Conservation (phyloP, 1,140 invertebrate species). For the Lethocerus indicus region DNA sequence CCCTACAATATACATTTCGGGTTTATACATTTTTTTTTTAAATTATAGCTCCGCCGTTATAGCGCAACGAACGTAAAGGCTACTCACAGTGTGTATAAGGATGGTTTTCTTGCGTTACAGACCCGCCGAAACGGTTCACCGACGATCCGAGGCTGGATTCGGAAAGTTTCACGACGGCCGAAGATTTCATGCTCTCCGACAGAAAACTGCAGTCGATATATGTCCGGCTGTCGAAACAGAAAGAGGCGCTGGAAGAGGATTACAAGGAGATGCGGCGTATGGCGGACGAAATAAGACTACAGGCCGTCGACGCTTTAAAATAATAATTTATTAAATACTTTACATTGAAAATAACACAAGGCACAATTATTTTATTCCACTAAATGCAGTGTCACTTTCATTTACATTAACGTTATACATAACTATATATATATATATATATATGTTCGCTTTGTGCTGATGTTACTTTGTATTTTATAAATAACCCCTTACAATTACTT, state of each 20-base stretch:
- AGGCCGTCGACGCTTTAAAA: conserved; percentile 23
- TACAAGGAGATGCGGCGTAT: conserved; percentile 22
- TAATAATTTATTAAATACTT: not conserved
- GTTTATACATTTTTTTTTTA: conserved; percentile 4
- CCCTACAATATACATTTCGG: no score
- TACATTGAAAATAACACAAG: not conserved
- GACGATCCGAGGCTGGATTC: not conserved
- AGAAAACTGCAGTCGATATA: conserved; percentile 21
- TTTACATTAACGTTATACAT: not conserved
- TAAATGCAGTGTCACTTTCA: no score
- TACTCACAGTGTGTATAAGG: no score
- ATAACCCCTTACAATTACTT: not conserved
- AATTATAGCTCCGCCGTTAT: no score
- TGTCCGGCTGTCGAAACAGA: conserved; percentile 17
- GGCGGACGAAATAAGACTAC: conserved; percentile 23
- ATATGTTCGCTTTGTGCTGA: not conserved
- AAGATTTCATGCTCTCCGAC: conserved; percentile 20
- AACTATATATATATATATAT: not conserved
- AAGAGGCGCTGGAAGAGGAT: conserved; percentile 17
- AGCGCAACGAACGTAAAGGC: no score
- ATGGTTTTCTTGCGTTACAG: conserved; percentile 1
- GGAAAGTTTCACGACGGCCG: conserved; percentile 6
- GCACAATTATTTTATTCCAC: no score
- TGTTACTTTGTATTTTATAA: not conserved
- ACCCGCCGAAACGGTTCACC: no score